Conservation (phyloP, 1,140 invertebrate genomes). For the Heterodera carotae region DNA sequence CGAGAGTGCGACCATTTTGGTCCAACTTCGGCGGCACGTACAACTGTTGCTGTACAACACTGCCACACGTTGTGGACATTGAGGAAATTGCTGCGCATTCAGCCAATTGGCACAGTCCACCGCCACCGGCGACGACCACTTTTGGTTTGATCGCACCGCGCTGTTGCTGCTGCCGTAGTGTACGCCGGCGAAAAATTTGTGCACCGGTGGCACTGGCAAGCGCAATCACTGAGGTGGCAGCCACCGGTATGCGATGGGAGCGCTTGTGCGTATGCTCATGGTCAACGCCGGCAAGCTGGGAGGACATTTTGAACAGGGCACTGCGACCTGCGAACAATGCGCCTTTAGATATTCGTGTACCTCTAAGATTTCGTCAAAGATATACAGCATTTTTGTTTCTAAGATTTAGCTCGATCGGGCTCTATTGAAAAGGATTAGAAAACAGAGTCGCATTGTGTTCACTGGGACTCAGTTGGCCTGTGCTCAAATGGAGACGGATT, state of each 20-base stretch:
- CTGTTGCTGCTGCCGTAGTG: background rate
- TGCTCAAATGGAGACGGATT: too few relatives aligned
- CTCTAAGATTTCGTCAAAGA: too few relatives aligned
- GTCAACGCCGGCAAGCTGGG: slow-evolving; percentile 5
- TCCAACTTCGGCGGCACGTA: background rate
- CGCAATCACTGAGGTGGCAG: slow-evolving; percentile 27
- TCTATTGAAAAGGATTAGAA: too few relatives aligned
- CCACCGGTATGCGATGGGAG: slow-evolving; percentile 20
- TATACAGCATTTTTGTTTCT: too few relatives aligned
- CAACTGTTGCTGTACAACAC: background rate
- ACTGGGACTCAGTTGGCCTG: too few relatives aligned
- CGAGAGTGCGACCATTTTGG: background rate
- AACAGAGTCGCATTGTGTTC: too few relatives aligned
- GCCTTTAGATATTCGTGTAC: too few relatives aligned
- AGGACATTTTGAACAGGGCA: slow-evolving; percentile 54
- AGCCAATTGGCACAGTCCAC: background rate
- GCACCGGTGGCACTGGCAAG: slow-evolving; percentile 29
- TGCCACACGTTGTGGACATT: background rate
- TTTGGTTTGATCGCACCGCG: slow-evolving; percentile 8
- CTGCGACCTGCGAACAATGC: slow-evolving; percentile 45
- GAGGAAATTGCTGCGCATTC: background rate
- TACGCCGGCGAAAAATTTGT: slow-evolving; percentile 26
- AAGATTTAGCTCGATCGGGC: too few relatives aligned
- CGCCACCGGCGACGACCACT: background rate
- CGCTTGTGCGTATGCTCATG: slow-evolving; percentile 20